Conservation (phyloP, 2,113 vertebrate genomes). For the Fregetta grallaria region DNA sequence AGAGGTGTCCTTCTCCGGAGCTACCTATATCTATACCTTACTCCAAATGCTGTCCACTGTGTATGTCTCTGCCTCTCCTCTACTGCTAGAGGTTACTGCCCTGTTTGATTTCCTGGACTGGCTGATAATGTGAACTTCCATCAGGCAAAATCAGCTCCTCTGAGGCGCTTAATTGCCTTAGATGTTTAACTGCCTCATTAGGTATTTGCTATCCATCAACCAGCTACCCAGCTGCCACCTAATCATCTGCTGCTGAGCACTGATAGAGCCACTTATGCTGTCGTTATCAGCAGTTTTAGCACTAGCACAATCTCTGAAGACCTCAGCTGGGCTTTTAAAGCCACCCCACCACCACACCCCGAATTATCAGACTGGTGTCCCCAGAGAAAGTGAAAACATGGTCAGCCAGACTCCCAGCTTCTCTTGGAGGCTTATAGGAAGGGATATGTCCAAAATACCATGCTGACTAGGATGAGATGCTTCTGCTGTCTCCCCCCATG, state of each 20-base stretch:
- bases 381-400: neutral
- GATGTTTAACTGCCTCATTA: neutral
- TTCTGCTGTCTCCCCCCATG: neutral
- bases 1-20: neutral
- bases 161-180: neutral
- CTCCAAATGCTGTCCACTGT: neutral
- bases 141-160: neutral
- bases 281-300: neutral
- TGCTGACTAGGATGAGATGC: neutral
- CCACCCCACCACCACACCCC: too few relatives aligned
- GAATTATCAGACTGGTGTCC: neutral
- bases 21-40: rapidly evolving
- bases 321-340: neutral
- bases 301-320: neutral
- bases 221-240: neutral
- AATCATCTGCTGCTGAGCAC: neutral
- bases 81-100: neutral
- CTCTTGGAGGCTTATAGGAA: neutral
- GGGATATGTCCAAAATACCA: neutral
- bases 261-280: neutral
- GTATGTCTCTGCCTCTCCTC: neutral
- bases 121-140: neutral
- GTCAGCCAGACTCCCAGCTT: neutral
- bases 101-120: neutral
- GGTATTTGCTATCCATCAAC: neutral